Evolutionary conservation across 2,113 vertebrate species (phyloP), one percentile per base, ranked within the genome.

Genomic region (Pedetes capensis): DNA sequence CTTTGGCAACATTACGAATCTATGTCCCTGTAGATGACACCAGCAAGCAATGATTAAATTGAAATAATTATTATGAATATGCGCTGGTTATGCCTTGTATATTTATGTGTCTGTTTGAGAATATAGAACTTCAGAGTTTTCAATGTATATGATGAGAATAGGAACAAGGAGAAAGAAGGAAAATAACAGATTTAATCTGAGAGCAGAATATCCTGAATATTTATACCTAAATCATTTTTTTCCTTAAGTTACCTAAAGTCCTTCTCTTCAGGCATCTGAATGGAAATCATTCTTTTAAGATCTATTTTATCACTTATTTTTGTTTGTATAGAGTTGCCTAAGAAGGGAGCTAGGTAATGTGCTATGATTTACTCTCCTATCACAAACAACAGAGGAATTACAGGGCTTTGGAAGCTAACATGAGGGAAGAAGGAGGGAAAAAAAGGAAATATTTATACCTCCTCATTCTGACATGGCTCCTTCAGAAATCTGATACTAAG

Each of bases 401-500:
- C 5, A 20, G 57, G 68, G 64, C 81, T 85, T 95, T 92, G 81
- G 95, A 96, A 97, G 57, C 49, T 80, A 51, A 59, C 22, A 14
- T 51, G 71, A 49, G n/a, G 17, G 5, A 16, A 49, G 49, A 29
- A 74, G 2, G 22, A 25, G 8, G 0, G 11, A 29, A 61, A 39
- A 80, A 90, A 85, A 89, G 44, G 89, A 91, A 96, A 78, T 89
- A 81, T 66, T 96, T 97, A 75, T 79, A 86, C 74, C 85, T 92
- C 51, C 53, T 90, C 85, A 51, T 92, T 95, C 95, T 87, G 87
- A 88, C 85, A 68, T 44, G 74, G 57, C 81, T 96, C 85, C 79
- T 96, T 95, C 88, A 96, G 96, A 96, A 97, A 97, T 74, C 83
- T 68, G 85, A 97, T 74, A 76, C 68, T 83, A 81, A 92, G 82